Base-by-base conservation (phyloP, 2,888 invertebrate genomes). In the Rapana venosa region DNA sequence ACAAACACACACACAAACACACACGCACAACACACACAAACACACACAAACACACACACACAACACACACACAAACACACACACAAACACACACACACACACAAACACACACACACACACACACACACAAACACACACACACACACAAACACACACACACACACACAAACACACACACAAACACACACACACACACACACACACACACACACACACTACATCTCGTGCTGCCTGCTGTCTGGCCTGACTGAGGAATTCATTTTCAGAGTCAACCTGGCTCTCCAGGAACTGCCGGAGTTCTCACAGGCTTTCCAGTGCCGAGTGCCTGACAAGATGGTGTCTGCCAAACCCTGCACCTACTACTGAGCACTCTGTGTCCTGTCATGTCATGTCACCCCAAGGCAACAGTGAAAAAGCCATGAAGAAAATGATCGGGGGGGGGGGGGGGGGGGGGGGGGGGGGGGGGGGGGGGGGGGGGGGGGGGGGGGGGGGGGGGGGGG, bases 241-340 rank as follows among this genome's bases (percentile, higher is more conserved):
- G 47, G 2, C 47, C 47, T 47, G 4, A 5, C 47, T 47, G 8
- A 47, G n/a, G n/a, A n/a, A n/a, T n/a, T n/a, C n/a, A 47, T 47
- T 88, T 84, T 56, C 90, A 92, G 92, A 26, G 88, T 93, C 0
- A 93, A 93, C 90, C 77, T 90, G 84, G 92, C 92, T 0, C 61
- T 92, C 6, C 88, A 92, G 35, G 92, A 93, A 61, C 89, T 92
- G 11, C 81, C 90, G 13, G 92, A 93, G 85, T 93, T 93, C 89
- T 89, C 87, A 17, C 83, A 91, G 8, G 93, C 92, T 6, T 93
- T 92, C 85, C 88, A 88, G 22, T 93, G 93, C 86, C 79, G 89
- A 47, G 79, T 88, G 0, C 36, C 83, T 4, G 66, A 91, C 20
- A 90, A 89, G 36, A 92, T 92, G 91, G 91, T 91, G 77, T 90